Evolutionary conservation across 2,888 invertebrate species (phyloP), one percentile per base, ranked within the genome.

Genomic region (Crioceris asparagi): DNA sequence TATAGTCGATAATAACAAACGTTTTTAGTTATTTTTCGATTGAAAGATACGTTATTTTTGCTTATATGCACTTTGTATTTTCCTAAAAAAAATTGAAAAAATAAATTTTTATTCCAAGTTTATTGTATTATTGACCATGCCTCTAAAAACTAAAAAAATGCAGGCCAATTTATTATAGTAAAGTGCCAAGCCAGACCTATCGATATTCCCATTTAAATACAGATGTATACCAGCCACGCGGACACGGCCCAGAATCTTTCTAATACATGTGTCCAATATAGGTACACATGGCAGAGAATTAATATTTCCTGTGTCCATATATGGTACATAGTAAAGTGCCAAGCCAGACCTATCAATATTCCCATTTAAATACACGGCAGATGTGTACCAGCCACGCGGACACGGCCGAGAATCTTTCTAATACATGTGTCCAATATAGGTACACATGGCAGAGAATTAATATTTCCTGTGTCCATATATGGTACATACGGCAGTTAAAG

Each of bases 131-230:
- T 27, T 27, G 6, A 15, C 10, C 11, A 27, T 27, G 6, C 27
- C 27, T 27, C 27, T 27, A 11, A 12, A 27, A 27, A 27, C 10
- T 12, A 27, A 27, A 11, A 27, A 27, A 27, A 27, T 27, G 14
- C 27, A 27, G 3, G 27, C 6, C 27, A 27, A 27, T 27, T 27
- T 27, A 27, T 27, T 27, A 27, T 27, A 27, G 4, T 27, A 27
- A n/a, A n/a, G n/a, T n/a, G 12, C 27, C 10, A 5, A 2, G 4
- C 27, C 27, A 27, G 27, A 27, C 11, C 27, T 11, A 27, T 27
- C 27, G 12, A 12, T 27, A 11, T 27, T 27, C 27, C 27, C 7
- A 27, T 27, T 27, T 27, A 27, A 27, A 27, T 27, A 27, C 8
- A 27, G 27, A 27, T 27, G 12, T 27, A 7, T 27, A 27, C 27